Evolutionary conservation across 1,140 invertebrate genomes (phyloP).

Genomic region (Caenorhabditis elegans): WBcel235 BX284604.4:9185001-9185500

Average conservation of each 20-base stretch:
- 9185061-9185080: conserved; percentile 30
- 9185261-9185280: conserved; percentile 22
- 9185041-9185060: conserved; percentile 30
- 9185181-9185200: background rate
- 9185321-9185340: background rate
- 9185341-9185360: conserved; percentile 23
- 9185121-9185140: background rate
- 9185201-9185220: background rate
- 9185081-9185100: conserved; percentile 25
- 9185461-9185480: conserved; percentile 30
- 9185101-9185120: conserved; percentile 20
- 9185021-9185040: conserved; percentile 27
- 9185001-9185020: background rate
- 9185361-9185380: too few relatives aligned
- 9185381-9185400: too few relatives aligned
- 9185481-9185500: conserved; percentile 4
- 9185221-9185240: background rate
- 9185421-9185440: conserved; percentile 22
- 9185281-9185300: conserved; percentile 17
- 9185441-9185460: conserved; percentile 12
- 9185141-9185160: background rate
- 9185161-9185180: background rate
- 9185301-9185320: conserved; percentile 3
- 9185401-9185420: conserved; percentile 4
- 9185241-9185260: conserved; percentile 30